Base-by-base conservation (phyloP, 2,113 vertebrate genomes). In the Oostethus manadensis region DNA sequence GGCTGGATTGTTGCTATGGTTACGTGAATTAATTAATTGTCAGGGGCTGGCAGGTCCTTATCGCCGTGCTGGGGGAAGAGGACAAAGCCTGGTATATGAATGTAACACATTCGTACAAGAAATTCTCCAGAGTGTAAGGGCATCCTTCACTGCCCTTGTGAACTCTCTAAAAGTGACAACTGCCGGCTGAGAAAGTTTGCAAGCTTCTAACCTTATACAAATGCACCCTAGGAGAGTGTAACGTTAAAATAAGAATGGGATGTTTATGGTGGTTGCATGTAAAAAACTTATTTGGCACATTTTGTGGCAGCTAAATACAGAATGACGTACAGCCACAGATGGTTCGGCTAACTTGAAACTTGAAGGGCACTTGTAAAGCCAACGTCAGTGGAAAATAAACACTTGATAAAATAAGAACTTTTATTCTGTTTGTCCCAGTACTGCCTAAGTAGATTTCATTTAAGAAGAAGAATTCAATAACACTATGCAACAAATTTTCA, bases 1-100 rank as follows among this genome's bases (percentile, higher is more conserved):
- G 59, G 56, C 16, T 76, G 73, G 51, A 66, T 70, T 63, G 59
- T 80, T 73, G 56, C 63, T 53, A 79, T 78, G 69, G 73, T 3
- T 47, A 82, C 65, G 54, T 71, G 58, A 80, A 76, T 83, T 9
- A 62, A 79, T 71, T 69, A 45, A 71, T 57, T 29, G 6, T 46
- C 54, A 21, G 70, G 57, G 64, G 51, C 57, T 75, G 56, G 56
- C 67, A 23, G 56, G n/a, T 64, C 64, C 63, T 51, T 54, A 26
- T 64, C 64, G 29, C 54, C 1, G 38, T 46, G 59, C 7, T 29
- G 47, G 54, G 62, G 43, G 44, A 48, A 47, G 44, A 58, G 45
- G n/a, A 35, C 26, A 35, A 60, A 53, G 48, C 56, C 35, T 22
- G 43, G 21, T 23, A 17, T 1, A 8, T 29, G 54, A 11, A 8